Evolutionary conservation across 2,797 vertebrate species (phyloP), one percentile per base, ranked within the genome.

Genomic region (Sebastes nivosus): DNA sequence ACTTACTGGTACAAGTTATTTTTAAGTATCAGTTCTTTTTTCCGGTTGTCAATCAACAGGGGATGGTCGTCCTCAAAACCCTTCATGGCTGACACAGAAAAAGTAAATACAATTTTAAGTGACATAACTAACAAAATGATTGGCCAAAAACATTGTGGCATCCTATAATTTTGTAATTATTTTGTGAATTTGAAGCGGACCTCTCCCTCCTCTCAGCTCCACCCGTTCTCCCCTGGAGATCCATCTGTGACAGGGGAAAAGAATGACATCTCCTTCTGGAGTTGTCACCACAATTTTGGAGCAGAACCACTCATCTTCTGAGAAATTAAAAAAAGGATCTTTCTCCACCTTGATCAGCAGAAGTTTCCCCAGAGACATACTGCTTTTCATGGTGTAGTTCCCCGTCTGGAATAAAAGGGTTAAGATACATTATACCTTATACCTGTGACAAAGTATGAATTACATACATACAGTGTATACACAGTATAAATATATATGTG

Each of bases 221-320:
- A 90, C 87, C 59, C 25, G 8, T 36, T 89, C 89, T 6, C 87
- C 86, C 3, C 84, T 81, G 30, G 72, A 80, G 75, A 91, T 58
- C 87, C 91, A 92, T 32, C 54, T 82, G 83, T 92, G 58, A 66
- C 89, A 91, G 24, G 90, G 93, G 66, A 93, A 92, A 20, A 85
- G 57, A 14, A 89, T 57, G 20, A 75, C 76, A 20, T 91, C 85
- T 3, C 60, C 72, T 29, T 92, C 82, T 0, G 90, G 90, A 0
- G 86, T 93, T 14, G 10, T 88, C 75, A 89, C 80, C 5, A 70
- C 63, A 4, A 91, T 55, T 34, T 73, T 79, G 55, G 84, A 91
- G 61, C 90, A 91, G 72, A 87, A 89, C 86, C 86, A 89, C 12
- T 89, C 66, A 8, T 83, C 65, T 32, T 88, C 84, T 2, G 70